phyloP scores from a whole-genome alignment of 2,888 invertebrate species.

The Limnephilus auricula region DNA sequence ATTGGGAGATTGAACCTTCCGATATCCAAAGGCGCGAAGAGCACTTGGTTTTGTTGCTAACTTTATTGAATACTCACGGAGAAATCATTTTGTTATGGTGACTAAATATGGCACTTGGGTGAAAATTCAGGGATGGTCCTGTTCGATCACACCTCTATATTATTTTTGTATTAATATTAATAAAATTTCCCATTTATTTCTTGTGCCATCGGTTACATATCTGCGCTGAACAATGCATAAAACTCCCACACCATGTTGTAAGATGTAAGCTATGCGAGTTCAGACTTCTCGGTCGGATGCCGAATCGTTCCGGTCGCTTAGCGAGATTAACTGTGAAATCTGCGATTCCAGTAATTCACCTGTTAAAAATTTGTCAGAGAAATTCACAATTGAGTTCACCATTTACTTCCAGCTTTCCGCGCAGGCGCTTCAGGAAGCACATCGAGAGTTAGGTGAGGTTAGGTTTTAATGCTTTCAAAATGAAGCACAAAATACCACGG shows the following conservation, averaged over 20 bases:
- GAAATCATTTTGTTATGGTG: too few relatives aligned
- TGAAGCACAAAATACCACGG: not conserved
- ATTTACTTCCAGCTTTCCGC: not conserved
- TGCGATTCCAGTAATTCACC: slow-evolving; percentile 2
- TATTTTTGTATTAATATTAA: not conserved
- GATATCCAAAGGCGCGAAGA: too few relatives aligned
- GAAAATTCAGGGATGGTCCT: too few relatives aligned
- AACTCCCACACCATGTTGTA: not conserved
- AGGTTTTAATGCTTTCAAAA: not conserved
- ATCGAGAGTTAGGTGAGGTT: not conserved
- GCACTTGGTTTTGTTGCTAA: too few relatives aligned
- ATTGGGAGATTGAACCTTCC: too few relatives aligned
- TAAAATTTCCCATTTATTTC: not conserved
- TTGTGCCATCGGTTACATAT: not conserved
- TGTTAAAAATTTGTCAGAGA: not conserved
- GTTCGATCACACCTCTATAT: not conserved
- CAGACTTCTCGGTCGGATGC: slow-evolving; percentile 13
- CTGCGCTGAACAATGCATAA: slow-evolving; percentile 2
- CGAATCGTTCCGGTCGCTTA: slow-evolving; percentile 38
- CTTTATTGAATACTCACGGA: too few relatives aligned
- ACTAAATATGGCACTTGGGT: not conserved
- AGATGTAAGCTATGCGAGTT: not conserved
- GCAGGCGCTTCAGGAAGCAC: not conserved
- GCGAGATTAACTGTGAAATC: slow-evolving; percentile 46
- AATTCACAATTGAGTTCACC: not conserved